These are phyloP conservation scores for Diceros bicornis DNA, from an alignment of 2,797 vertebrate genomes.

Conservation along the genomic window DNA sequence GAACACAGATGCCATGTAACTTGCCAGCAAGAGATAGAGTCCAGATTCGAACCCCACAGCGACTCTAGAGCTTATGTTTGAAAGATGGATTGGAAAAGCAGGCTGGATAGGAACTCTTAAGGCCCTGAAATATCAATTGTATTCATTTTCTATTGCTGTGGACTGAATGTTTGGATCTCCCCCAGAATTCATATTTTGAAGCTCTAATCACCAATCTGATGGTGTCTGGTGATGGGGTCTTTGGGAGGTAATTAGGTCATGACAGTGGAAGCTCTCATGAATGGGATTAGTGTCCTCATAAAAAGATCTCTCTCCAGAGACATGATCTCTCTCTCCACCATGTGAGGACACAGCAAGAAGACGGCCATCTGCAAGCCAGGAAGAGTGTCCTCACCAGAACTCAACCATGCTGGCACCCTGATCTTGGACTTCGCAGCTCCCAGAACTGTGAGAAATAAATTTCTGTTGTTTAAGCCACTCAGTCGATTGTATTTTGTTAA, in stretches of 20 bases:
- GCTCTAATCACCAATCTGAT: background rate
- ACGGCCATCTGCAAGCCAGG: background rate
- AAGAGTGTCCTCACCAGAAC: background rate
- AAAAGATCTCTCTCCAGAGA: background rate
- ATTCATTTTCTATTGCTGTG: background rate
- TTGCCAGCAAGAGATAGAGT: background rate
- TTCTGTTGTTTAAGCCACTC: background rate
- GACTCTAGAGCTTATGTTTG: background rate
- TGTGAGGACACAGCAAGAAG: background rate
- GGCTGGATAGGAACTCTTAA: background rate
- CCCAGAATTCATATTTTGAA: background rate
- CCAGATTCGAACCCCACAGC: background rate
- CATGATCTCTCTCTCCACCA: background rate
- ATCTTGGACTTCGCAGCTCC: background rate
- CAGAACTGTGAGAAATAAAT: background rate
- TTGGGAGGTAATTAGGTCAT: background rate
- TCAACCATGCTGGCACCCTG: background rate
- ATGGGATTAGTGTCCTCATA: background rate
- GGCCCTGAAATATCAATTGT: background rate
- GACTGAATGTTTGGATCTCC: background rate
- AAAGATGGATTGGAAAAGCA: background rate
- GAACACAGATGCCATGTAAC: background rate
- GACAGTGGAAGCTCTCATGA: background rate
- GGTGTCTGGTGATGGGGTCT: background rate
- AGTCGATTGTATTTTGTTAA: background rate